Evolutionary conservation across 2,113 vertebrate genomes (phyloP).

Genomic region (Apodemus sylvaticus): DNA sequence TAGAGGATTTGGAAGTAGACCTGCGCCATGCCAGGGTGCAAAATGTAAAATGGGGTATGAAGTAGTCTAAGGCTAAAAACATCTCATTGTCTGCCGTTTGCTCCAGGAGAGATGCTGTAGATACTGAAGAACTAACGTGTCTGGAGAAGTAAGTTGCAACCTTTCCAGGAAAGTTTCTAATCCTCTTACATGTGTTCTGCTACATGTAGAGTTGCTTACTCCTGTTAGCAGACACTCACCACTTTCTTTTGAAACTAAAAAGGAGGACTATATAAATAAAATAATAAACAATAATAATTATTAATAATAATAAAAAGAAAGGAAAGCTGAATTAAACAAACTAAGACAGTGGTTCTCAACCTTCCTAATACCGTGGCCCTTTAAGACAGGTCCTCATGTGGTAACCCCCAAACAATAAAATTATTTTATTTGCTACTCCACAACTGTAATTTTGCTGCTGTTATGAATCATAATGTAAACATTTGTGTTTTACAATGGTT

Average conservation of each 20-base stretch:
- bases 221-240: neutral
- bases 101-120: neutral
- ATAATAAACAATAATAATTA: no score
- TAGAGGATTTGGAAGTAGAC: neutral
- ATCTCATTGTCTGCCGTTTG: neutral
- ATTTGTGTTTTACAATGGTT: neutral
- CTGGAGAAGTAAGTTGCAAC: neutral
- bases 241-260: neutral
- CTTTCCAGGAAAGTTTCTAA: neutral
- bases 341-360: neutral
- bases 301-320: no score
- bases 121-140: neutral
- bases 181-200: accelerated
- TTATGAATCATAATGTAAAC: neutral
- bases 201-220: neutral
- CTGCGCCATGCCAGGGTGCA: neutral
- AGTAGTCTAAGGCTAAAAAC: neutral
- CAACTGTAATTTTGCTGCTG: neutral
- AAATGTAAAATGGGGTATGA: neutral
- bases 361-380: neutral
- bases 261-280: no score
- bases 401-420: no score
- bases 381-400: no score
- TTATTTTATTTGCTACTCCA: neutral
- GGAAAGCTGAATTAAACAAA: neutral